Evolutionary conservation across 2,888 invertebrate genomes (phyloP), one percentile per base, ranked within the genome.

Genomic region (Folsomia manolachei): DNA sequence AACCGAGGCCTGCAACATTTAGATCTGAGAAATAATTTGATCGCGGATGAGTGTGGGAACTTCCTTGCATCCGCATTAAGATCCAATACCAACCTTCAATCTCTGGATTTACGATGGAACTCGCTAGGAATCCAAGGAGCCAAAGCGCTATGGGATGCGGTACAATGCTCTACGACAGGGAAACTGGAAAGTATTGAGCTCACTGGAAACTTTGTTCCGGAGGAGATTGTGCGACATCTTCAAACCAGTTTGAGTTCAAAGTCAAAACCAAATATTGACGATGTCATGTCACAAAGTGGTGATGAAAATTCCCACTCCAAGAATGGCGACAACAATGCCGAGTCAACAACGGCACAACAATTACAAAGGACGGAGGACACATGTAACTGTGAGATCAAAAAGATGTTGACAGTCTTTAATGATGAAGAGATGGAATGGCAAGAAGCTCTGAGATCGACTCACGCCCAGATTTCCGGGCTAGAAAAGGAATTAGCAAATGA

Each of bases 1-100:
- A 84, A 84, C 76, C 53, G 56, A n/a, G 56, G 81, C 2, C 71
- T 85, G 2, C 83, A 84, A 63, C 81, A 82, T 69, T 64, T 85
- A 18, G 84, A 84, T 76, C 72, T 85, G 1, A 73, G 83, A 27
- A 84, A 84, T 74, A 85, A 85, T 78, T 84, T 84, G 71, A 82
- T 85, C 1, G 81, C 82, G 1, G 82, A 83, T 1, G 79, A 82
- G 14, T 83, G 82, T 67, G 82, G 83, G 0, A 79, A 82, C 23
- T 80, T 82, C 9, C 69, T 85, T 18, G 78, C 82, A 0, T 79
- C 79, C 71, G 81, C 82, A 1, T 62, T 84, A 1, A 81, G 78
- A 26, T 77, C 71, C 19, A 84, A 84, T 69, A 83, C 82, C 73
- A 81, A 82, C 0, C 72, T 84, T 24, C 82, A 81, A 70, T 77